Percentiles rank a stretch among this genome's conserved stretches.
These are phyloP conservation scores for Phengaris alcon DNA, from an alignment of 2,888 invertebrate species.

Conservation along the genomic window DNA sequence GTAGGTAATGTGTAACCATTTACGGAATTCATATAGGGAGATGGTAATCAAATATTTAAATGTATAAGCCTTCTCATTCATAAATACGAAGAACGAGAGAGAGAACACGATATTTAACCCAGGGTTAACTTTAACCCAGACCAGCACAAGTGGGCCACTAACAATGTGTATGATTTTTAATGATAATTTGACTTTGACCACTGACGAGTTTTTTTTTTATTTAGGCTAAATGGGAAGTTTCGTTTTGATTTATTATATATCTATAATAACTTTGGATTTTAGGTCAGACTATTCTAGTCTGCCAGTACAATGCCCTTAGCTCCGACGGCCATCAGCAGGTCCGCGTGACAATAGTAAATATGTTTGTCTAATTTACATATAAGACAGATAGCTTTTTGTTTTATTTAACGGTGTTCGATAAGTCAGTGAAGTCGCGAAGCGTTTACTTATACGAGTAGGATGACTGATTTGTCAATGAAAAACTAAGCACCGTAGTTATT, in stretches of 20 bases:
- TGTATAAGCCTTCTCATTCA: too few relatives aligned
- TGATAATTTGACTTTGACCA: neutral
- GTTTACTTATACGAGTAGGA: too few relatives aligned
- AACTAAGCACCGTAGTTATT: too few relatives aligned
- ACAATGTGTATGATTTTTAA: neutral
- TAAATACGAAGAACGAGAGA: too few relatives aligned
- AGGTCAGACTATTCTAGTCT: conserved; percentile 6
- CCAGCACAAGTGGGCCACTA: too few relatives aligned
- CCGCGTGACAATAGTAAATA: neutral
- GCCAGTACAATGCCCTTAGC: conserved; percentile 7
- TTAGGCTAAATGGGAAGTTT: neutral
- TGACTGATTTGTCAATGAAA: too few relatives aligned
- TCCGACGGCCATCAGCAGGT: neutral
- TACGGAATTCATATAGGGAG: too few relatives aligned
- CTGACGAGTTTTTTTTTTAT: neutral
- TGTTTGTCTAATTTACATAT: conserved; percentile 1
- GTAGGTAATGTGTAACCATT: too few relatives aligned
- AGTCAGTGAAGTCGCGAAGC: neutral
- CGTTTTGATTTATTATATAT: neutral
- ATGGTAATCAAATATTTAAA: too few relatives aligned
- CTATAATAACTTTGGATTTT: neutral
- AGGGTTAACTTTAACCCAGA: too few relatives aligned
- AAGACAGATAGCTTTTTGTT: neutral
- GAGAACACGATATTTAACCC: too few relatives aligned
- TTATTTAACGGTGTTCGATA: neutral